phyloP scores from a whole-genome alignment of 2,113 vertebrate genomes.

The Ancistrus triradiatus region DNA sequence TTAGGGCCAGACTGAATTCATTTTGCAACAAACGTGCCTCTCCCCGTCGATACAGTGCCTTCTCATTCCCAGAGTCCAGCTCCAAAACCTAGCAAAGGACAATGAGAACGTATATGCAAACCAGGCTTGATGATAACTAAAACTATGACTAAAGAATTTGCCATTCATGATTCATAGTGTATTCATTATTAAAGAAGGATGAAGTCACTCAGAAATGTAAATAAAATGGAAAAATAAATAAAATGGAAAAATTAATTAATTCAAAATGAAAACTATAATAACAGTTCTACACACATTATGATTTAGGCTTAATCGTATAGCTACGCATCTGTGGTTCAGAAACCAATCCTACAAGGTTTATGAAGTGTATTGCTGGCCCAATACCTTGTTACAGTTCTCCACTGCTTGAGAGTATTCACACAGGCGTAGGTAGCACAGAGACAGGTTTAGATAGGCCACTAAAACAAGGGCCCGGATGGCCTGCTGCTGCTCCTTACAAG shows the following conservation, averaged over 20 bases:
- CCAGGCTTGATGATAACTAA: no score
- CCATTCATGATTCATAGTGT: no score
- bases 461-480: slow-evolving; percentile 74
- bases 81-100: slow-evolving; percentile 80
- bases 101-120: no score
- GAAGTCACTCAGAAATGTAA: no score
- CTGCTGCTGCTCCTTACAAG: slow-evolving; percentile 74
- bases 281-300: no score
- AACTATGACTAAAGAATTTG: no score
- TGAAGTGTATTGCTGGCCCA: slow-evolving; percentile 8
- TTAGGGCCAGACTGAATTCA: slow-evolving; percentile 82
- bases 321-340: no score
- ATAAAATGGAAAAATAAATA: no score
- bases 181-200: no score
- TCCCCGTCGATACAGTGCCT: slow-evolving; percentile 86
- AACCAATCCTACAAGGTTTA: not conserved
- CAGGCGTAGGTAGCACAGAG: slow-evolving; percentile 87
- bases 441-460: slow-evolving; percentile 87
- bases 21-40: slow-evolving; percentile 85
- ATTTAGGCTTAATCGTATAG: no score
- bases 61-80: slow-evolving; percentile 84
- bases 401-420: slow-evolving; percentile 80
- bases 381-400: slow-evolving; percentile 91
- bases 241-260: no score
- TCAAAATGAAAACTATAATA: no score